Percentiles rank a stretch among this genome's conserved stretches.
phyloP scores from a whole-genome alignment of 2,888 invertebrate genomes.

The Tuberolachnus salignus region DNA sequence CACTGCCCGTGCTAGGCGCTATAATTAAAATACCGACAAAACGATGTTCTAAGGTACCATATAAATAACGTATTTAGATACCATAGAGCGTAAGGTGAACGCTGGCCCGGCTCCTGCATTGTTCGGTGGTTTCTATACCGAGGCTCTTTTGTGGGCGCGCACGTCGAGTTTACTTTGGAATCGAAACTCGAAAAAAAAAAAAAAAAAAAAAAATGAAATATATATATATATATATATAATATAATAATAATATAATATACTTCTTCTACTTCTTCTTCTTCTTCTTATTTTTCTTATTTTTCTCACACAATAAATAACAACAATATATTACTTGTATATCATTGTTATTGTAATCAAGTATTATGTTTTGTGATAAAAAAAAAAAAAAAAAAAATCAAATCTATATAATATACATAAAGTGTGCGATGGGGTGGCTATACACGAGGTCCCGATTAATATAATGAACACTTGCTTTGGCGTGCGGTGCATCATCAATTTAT shows the following conservation, averaged over 20 bases:
- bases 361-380: conserved; percentile 51
- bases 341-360: conserved; percentile 56
- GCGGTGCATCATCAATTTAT: conserved; percentile 55
- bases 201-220: background rate
- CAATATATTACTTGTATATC: conserved; percentile 42
- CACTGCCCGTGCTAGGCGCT: conserved; percentile 46
- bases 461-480: conserved; percentile 53
- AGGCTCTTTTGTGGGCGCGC: conserved; percentile 32
- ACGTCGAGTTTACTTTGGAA: conserved; percentile 47
- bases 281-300: background rate
- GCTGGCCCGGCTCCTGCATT: conserved; percentile 30
- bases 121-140: conserved; percentile 24
- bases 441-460: background rate
- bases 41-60: conserved; percentile 10
- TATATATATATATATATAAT: background rate
- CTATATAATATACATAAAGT: background rate
- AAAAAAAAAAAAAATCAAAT: conserved; percentile 23
- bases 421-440: conserved; percentile 32
- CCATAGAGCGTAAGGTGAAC: background rate
- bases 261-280: background rate
- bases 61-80: conserved; percentile 35
- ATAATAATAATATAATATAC: background rate
- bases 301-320: conserved; percentile 53
- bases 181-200: conserved; percentile 13
- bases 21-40: conserved; percentile 45